Evolutionary conservation across 2,888 invertebrate species (phyloP), one percentile per base, ranked within the genome.

Genomic region (Boloria euphrosyne): DNA sequence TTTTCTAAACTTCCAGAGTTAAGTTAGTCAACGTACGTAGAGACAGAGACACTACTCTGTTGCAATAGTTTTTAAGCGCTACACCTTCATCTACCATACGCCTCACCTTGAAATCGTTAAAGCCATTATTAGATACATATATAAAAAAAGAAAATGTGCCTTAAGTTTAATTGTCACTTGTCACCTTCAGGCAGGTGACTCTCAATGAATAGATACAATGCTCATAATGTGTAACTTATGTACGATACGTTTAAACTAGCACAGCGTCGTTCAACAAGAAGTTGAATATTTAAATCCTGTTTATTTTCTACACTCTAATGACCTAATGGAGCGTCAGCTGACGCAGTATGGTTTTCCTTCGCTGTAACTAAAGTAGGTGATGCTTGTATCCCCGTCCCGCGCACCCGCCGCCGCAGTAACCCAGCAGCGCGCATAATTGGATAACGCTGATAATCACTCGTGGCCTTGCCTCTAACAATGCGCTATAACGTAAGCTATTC

Each of bases 361-460:
- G 14, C 57, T 60, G 31, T 38, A 57, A 65, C 58, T 59, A 44
- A 50, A 66, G 22, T 55, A 51, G 55, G 51, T 52, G 43, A 57
- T 65, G 65, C 67, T 65, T 69, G 47, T 64, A 50, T 62, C 47
- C 61, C 52, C 59, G 69, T 67, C 54, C 61, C 44, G 53, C 61
- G 62, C 60, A 51, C 66, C 31, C 55, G 78, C 80, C 79, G 80
- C 78, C 79, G 80, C 81, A 81, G 82, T 83, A 83, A 81, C 81
- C 82, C 81, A 77, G 79, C 80, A 79, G 78, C 81, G 79, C 79
- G 77, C 78, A 81, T 89, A 89, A 89, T 89, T 89, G 89, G 87
- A 90, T 89, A 86, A 86, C 80, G 76, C 83, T 78, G 80, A 78
- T 89, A 86, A 89, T 90, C 84, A 82, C 78, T 78, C 66, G 75